Conservation (phyloP, 2,797 vertebrate genomes). For the Bucorvus abyssinicus region DNA sequence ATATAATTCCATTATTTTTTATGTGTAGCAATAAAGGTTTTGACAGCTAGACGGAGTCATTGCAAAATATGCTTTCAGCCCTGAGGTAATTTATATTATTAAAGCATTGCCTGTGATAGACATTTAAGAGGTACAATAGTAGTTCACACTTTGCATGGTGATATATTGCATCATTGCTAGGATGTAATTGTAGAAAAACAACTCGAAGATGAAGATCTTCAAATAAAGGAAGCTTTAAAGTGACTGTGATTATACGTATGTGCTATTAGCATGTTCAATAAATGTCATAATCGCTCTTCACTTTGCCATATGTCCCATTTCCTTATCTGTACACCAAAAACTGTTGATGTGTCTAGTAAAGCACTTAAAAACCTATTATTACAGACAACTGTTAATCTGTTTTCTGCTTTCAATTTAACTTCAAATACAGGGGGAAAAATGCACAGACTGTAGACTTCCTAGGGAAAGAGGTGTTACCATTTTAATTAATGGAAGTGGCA, state of each 20-base stretch:
- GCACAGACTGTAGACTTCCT: constrained; percentile 1
- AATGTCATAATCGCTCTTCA: constrained; percentile 36
- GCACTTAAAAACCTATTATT: constrained; percentile 30
- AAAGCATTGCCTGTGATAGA: constrained; percentile 47
- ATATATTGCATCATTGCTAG: constrained; percentile 27
- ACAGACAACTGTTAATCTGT: constrained; percentile 23
- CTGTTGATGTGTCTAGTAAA: not conserved
- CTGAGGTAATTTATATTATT: constrained; percentile 59
- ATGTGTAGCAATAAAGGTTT: constrained; percentile 47
- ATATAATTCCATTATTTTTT: constrained; percentile 52
- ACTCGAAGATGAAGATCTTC: constrained; percentile 35
- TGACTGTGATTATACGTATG: constrained; percentile 21
- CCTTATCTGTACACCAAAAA: constrained; percentile 20
- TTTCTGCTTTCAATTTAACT: not conserved
- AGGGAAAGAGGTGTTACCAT: not conserved
- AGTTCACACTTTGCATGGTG: constrained; percentile 2
- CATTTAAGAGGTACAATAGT: constrained; percentile 43
- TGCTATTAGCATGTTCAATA: constrained; percentile 33
- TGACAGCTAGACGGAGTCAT: constrained; percentile 44
- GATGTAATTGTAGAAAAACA: constrained; percentile 17
- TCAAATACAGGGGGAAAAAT: not conserved
- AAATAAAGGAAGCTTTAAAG: constrained; percentile 22
- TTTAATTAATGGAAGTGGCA: not conserved
- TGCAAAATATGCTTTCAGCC: constrained; percentile 51
- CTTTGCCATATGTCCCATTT: constrained; percentile 19